Evolutionary conservation across 1,140 invertebrate species (phyloP).

Genomic region (Diuraphis noxia): DNA sequence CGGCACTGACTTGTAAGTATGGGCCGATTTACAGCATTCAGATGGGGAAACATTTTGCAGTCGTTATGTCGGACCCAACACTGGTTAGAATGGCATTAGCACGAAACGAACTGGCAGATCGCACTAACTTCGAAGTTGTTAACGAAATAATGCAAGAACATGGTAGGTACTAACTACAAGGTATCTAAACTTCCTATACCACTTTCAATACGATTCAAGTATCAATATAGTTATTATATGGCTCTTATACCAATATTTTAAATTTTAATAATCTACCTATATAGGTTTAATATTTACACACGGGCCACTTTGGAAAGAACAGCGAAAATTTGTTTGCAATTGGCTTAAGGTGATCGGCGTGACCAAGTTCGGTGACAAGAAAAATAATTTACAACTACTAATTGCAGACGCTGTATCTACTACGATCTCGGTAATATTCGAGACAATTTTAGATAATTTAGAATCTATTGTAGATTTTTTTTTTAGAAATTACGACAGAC

Average conservation of each 20-base stretch:
- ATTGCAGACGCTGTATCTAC: slow-evolving; percentile 68
- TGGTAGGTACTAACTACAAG: slow-evolving; percentile 63
- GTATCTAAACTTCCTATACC: slow-evolving; percentile 38
- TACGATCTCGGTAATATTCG: slow-evolving; percentile 60
- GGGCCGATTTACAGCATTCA: slow-evolving; percentile 72
- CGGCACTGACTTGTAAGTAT: slow-evolving; percentile 68
- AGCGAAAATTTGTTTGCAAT: slow-evolving; percentile 72
- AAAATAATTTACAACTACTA: slow-evolving; percentile 69
- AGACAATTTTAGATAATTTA: not conserved
- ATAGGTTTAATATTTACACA: slow-evolving; percentile 80
- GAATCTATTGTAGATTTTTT: not conserved
- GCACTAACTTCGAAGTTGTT: slow-evolving; percentile 79
- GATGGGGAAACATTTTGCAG: slow-evolving; percentile 73
- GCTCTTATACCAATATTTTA: slow-evolving; percentile 55
- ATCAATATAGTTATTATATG: not conserved
- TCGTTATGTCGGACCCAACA: slow-evolving; percentile 74
- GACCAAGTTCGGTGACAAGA: slow-evolving; percentile 67
- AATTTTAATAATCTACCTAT: not conserved
- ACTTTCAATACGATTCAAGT: not conserved
- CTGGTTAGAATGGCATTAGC: slow-evolving; percentile 72
- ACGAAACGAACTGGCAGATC: slow-evolving; percentile 70
- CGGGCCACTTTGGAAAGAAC: slow-evolving; percentile 80
- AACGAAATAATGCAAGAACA: slow-evolving; percentile 85
- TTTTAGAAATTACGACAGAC: slow-evolving; percentile 39
- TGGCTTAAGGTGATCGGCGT: slow-evolving; percentile 79